phyloP scores from a whole-genome alignment of 2,797 vertebrate species.

The Tympanoctomys barrerae region DNA sequence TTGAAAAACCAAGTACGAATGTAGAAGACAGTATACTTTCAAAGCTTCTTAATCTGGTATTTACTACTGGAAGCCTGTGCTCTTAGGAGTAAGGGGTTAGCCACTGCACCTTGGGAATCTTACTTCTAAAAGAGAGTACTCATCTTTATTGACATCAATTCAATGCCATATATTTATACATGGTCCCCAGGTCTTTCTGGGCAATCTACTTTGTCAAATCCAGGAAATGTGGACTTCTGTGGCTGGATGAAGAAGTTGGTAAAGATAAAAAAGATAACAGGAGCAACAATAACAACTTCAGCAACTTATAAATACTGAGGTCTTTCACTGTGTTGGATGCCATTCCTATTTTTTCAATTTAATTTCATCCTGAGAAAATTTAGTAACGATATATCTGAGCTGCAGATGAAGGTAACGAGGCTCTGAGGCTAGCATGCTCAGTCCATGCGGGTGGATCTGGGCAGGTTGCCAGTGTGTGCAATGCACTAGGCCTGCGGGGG shows the following conservation, averaged over 20 bases:
- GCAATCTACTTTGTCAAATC: slow-evolving; percentile 3
- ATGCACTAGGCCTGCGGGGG: background rate
- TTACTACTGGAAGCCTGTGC: background rate
- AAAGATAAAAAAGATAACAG: background rate
- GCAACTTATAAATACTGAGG: background rate
- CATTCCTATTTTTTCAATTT: background rate
- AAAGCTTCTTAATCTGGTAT: background rate
- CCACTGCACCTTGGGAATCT: background rate
- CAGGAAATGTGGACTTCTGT: background rate
- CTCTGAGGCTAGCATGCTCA: background rate
- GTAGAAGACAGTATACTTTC: background rate
- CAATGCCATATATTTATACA: slow-evolving; percentile 11
- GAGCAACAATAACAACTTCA: background rate
- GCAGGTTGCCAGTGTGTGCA: background rate
- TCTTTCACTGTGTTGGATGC: background rate
- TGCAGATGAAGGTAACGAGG: background rate
- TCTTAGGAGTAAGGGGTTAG: background rate
- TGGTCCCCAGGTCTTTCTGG: background rate
- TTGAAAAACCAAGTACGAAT: background rate
- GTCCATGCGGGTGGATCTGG: background rate
- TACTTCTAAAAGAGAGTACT: background rate
- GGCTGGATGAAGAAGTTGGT: background rate
- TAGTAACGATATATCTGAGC: background rate
- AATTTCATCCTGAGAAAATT: slow-evolving; percentile 22
- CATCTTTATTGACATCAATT: background rate